Conservation (phyloP, 2,888 invertebrate species). For the Chymomyza procnemis region DNA sequence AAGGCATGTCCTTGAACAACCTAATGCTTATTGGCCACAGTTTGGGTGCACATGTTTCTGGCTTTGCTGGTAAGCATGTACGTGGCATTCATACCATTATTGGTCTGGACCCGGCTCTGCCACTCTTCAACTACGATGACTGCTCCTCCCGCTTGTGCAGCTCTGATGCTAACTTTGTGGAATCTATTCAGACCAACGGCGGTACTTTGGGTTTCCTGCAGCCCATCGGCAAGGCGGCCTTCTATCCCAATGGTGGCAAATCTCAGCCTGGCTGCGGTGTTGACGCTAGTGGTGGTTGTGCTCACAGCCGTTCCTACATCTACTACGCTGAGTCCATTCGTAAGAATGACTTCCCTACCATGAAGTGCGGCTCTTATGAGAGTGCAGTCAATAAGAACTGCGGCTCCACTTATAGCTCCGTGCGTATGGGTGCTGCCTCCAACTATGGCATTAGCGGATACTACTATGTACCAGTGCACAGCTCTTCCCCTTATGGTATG, state of each 20-base stretch:
- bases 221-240: slow-evolving; percentile 79
- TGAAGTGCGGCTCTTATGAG: slow-evolving; percentile 56
- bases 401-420: slow-evolving; percentile 59
- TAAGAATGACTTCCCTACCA: slow-evolving; percentile 59
- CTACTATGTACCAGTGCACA: slow-evolving; percentile 71
- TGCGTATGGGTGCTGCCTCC: slow-evolving; percentile 64
- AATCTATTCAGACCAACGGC: slow-evolving; percentile 75
- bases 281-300: slow-evolving; percentile 76
- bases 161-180: slow-evolving; percentile 74
- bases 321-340: slow-evolving; percentile 79
- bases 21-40: slow-evolving; percentile 81
- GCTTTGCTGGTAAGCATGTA: slow-evolving; percentile 81
- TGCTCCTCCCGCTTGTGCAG: slow-evolving; percentile 58
- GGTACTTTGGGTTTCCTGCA: slow-evolving; percentile 68
- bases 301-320: slow-evolving; percentile 78
- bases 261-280: slow-evolving; percentile 80
- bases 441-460: slow-evolving; percentile 69
- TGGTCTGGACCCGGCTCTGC: slow-evolving; percentile 77
- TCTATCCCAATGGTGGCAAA: slow-evolving; percentile 81
- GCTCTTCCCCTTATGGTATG: slow-evolving; percentile 61
- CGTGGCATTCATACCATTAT: slow-evolving; percentile 82
- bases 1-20: slow-evolving; percentile 79
- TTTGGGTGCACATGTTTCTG: slow-evolving; percentile 82
- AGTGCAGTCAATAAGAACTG: slow-evolving; percentile 71
- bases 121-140: slow-evolving; percentile 61